Conservation (phyloP, 2,113 vertebrate genomes). For the Gymnogyps californianus region DNA sequence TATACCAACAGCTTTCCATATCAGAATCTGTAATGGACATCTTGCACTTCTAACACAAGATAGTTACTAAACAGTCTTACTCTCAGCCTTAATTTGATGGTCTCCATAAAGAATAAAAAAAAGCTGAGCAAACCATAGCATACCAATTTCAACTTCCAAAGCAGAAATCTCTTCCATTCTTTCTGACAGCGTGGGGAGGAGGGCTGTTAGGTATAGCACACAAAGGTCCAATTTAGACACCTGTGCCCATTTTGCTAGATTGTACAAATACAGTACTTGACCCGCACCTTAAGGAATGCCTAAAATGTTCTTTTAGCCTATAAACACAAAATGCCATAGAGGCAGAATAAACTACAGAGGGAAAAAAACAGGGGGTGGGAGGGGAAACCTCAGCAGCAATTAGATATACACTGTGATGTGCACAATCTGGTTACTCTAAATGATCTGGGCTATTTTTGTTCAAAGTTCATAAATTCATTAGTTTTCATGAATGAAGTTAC, state of each 20-base stretch:
- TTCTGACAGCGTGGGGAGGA: background rate
- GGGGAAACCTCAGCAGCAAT: background rate
- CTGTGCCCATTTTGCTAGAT: background rate
- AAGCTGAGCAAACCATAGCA: background rate
- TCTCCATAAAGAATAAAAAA: background rate
- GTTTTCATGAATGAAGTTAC: background rate
- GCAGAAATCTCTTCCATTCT: background rate
- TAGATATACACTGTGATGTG: background rate
- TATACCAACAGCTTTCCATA: background rate
- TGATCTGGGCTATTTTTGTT: background rate
- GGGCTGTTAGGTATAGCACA: background rate
- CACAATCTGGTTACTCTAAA: background rate
- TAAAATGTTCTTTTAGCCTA: background rate
- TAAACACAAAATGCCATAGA: background rate
- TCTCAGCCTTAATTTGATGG: background rate
- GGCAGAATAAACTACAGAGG: background rate
- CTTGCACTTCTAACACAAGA: background rate
- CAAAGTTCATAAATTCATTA: background rate
- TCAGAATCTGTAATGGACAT: background rate
- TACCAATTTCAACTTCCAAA: background rate
- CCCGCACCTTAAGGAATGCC: background rate
- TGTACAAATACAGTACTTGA: background rate
- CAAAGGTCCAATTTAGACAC: background rate
- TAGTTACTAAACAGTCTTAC: background rate
- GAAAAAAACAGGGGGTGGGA: background rate